Evolutionary conservation across 2,888 invertebrate species (phyloP).

Genomic region (Drosophila paramelanica): DNA sequence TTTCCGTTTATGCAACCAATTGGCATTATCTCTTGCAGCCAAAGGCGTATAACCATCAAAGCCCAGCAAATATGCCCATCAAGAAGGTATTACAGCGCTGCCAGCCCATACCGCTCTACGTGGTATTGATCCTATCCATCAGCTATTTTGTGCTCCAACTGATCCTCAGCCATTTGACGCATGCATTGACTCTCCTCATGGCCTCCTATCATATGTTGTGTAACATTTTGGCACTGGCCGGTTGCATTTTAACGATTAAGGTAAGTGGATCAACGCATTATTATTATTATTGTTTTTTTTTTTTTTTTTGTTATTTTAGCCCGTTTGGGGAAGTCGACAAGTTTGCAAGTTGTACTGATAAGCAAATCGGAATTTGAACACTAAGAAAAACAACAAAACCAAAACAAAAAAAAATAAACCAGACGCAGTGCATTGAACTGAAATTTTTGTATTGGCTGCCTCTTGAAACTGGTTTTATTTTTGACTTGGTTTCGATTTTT

Average conservation of each 20-base stretch:
- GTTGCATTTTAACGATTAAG: slow-evolving; percentile 92
- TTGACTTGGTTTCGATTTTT: slow-evolving; percentile 26
- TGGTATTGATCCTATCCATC: slow-evolving; percentile 90
- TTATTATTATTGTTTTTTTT: neutral
- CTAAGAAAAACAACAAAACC: neutral
- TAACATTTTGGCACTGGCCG: slow-evolving; percentile 93
- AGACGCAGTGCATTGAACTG: slow-evolving; percentile 48
- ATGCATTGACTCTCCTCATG: slow-evolving; percentile 95
- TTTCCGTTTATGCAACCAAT: slow-evolving; percentile 46
- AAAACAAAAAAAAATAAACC: slow-evolving; percentile 12
- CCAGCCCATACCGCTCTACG: slow-evolving; percentile 90
- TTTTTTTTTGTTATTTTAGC: slow-evolving; percentile 4
- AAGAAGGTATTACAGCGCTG: slow-evolving; percentile 91
- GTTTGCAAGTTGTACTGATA: slow-evolving; percentile 44
- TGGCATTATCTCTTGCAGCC: slow-evolving; percentile 23
- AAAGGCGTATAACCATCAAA: neutral
- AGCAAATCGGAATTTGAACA: slow-evolving; percentile 40
- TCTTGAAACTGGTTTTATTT: slow-evolving; percentile 43
- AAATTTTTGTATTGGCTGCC: slow-evolving; percentile 1
- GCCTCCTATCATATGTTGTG: slow-evolving; percentile 98
- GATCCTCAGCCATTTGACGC: slow-evolving; percentile 94
- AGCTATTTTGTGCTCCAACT: slow-evolving; percentile 93
- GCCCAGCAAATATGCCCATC: slow-evolving; percentile 88
- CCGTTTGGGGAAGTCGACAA: slow-evolving; percentile 26
- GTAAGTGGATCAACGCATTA: slow-evolving; percentile 85